Evolutionary conservation across 2,113 vertebrate genomes (phyloP), one percentile per base, ranked within the genome.

Genomic region (Phoxinus phoxinus): DNA sequence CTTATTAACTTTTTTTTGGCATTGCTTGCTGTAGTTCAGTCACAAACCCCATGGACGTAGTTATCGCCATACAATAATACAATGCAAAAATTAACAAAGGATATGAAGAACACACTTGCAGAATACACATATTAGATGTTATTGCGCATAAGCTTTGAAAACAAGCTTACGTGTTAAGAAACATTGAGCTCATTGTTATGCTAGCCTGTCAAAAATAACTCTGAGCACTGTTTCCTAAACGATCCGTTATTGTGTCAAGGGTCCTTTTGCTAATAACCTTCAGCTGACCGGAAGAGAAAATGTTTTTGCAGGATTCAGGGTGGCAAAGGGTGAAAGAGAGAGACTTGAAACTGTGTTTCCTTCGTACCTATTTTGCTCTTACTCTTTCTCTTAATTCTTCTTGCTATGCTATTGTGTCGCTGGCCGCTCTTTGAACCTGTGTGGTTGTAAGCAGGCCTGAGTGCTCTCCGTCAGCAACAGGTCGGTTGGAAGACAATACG

Each of bases 391-490:
- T 72, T 19, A 53, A 17, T 53, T 21, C 4, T 48, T 75, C 46
- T 41, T 71, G 67, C 35, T 84, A 8, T 75, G 91, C 91, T 94
- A 92, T 93, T 90, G 89, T 92, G 87, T 46, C 76, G 56, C 89
- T 94, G 92, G 90, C 92, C 92, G 89, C 85, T 91, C 91, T 93
- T 91, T 94, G 93, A 94, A 93, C 91, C 89, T 92, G 91, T 85
- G 73, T 85, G 89, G 89, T 92, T 90, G 89, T 91, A 92, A 94
- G 94, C 92, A 94, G 89, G 85, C 85, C 85, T 92, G 91, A 92
- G 91, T 93, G 90, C 89, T 91, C 90, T 93, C 89, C 79, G 88
- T 92, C 90, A 93, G 91, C 71, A 87, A 86, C 89, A 82, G 89
- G 79, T 88, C 79, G 58, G 73, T 79, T 89, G 65, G 77, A 92